A percentile compares a stretch with the other conserved stretches of the same genome.
Evolutionary conservation across 2,888 invertebrate genomes (phyloP).

Genomic region (Mycalesis mineus): DNA sequence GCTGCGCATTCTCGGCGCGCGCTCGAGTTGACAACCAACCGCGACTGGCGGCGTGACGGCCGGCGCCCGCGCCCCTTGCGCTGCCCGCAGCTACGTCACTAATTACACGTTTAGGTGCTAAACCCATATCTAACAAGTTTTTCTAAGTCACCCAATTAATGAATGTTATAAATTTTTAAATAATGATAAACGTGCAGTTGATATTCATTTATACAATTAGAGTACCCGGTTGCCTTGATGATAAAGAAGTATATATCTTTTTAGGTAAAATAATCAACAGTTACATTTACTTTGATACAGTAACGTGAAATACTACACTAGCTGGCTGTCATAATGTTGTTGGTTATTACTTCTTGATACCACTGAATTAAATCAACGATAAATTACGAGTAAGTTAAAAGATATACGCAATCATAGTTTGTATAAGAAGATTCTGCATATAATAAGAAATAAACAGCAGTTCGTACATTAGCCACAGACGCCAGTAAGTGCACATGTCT

Average conservation of each 20-base stretch:
- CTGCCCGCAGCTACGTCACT: constrained; percentile 29
- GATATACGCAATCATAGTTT: no score
- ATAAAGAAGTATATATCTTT: neutral
- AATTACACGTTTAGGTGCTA: constrained; percentile 23
- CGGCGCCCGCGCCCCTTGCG: constrained; percentile 46
- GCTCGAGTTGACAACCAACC: constrained; percentile 49
- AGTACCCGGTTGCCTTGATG: constrained; percentile 19
- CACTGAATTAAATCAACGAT: no score
- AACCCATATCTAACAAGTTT: constrained; percentile 22
- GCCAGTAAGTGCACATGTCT: constrained; percentile 13
- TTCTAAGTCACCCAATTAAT: constrained; percentile 29
- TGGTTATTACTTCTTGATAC: no score
- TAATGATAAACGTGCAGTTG: constrained; percentile 28
- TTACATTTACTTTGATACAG: no score
- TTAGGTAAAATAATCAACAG: neutral
- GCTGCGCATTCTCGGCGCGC: constrained; percentile 55
- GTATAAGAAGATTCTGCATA: neutral
- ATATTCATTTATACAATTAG: constrained; percentile 14
- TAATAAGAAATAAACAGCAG: neutral
- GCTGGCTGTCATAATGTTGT: no score
- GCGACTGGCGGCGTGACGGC: constrained; percentile 56
- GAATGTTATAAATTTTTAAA: constrained; percentile 27
- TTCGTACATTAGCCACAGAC: neutral
- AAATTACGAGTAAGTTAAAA: no score
- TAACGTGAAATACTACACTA: no score